phyloP scores from a whole-genome alignment of 2,113 vertebrate species.

The Larimichthys crocea region DNA sequence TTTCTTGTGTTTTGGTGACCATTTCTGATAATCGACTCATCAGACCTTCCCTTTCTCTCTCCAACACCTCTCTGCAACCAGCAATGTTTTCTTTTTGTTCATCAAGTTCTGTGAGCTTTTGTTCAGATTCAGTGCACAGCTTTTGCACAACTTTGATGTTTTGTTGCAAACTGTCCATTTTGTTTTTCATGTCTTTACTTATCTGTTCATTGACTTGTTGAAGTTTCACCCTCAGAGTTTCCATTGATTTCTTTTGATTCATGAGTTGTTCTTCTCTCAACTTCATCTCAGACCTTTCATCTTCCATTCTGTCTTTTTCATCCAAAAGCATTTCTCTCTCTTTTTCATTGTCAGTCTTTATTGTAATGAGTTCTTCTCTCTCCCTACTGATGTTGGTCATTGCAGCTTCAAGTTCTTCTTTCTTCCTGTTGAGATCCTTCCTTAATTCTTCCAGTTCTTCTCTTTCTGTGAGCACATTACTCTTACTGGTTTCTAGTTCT shows the following conservation, averaged over 20 bases:
- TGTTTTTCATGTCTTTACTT: not conserved
- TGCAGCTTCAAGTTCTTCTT: not conserved
- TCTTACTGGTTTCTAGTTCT: too few species aligned
- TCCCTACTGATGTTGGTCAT: slow-evolving; percentile 22
- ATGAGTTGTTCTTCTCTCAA: not conserved
- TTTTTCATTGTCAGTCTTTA: not conserved
- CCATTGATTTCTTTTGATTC: not conserved
- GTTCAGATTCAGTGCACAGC: not conserved
- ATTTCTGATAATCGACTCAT: too few species aligned
- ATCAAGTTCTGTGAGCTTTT: not conserved
- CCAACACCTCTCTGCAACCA: not conserved
- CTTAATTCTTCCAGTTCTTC: too few species aligned
- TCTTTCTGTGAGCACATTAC: too few species aligned
- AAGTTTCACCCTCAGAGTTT: not conserved
- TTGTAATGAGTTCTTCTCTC: slow-evolving; percentile 20
- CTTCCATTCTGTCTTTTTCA: slow-evolving; percentile 7
- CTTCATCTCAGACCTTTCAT: not conserved
- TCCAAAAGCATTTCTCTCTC: not conserved
- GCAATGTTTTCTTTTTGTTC: not conserved
- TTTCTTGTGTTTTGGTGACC: too few species aligned
- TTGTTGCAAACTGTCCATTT: not conserved
- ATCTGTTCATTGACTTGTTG: not conserved
- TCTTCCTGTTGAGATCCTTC: too few species aligned
- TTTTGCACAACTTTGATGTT: not conserved
- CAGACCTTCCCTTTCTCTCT: too few species aligned